Evolutionary conservation across 1,140 invertebrate genomes (phyloP).

Genomic region (Diorhabda elongata): DNA sequence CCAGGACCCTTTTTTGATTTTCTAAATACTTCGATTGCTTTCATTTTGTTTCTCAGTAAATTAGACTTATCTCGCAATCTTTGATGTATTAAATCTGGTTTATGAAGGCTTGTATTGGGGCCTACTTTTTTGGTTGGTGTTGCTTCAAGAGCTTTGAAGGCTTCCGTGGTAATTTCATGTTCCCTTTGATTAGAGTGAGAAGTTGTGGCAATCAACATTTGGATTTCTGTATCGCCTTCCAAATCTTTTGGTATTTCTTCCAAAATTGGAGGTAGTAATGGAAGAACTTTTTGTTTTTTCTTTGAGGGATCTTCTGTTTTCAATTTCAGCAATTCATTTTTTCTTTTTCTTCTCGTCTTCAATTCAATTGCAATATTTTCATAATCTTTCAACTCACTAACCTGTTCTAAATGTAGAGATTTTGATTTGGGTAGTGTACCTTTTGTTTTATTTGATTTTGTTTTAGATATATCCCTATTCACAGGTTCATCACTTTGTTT

Average conservation of each 20-base stretch:
- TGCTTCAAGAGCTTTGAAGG: conserved; percentile 27
- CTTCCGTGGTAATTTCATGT: conserved; percentile 32
- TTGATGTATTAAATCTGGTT: conserved; percentile 68
- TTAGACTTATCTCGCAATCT: conserved; percentile 62
- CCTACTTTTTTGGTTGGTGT: conserved; percentile 5
- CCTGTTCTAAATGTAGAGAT: neutral
- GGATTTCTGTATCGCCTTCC: conserved; percentile 37
- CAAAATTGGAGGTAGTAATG: neutral
- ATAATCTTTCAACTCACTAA: conserved; percentile 9
- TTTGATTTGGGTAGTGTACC: neutral
- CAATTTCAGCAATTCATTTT: conserved; percentile 14
- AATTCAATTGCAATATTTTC: conserved; percentile 8
- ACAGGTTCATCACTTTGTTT: conserved; percentile 7
- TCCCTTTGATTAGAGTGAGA: conserved; percentile 28
- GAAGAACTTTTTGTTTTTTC: conserved; percentile 15
- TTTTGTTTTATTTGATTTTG: conserved; percentile 19
- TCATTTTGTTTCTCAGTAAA: conserved; percentile 63
- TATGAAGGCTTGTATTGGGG: conserved; percentile 23
- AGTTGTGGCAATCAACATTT: conserved; percentile 36
- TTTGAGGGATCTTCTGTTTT: conserved; percentile 15
- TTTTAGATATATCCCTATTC: conserved; percentile 5
- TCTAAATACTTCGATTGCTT: conserved; percentile 71
- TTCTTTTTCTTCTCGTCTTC: conserved; percentile 13
- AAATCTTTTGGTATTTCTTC: conserved; percentile 19
- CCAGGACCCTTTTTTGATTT: conserved; percentile 61